Percentiles rank a stretch among this genome's conserved stretches.
Conservation (phyloP, 1,140 invertebrate species). For the Nixonia krombeini region DNA sequence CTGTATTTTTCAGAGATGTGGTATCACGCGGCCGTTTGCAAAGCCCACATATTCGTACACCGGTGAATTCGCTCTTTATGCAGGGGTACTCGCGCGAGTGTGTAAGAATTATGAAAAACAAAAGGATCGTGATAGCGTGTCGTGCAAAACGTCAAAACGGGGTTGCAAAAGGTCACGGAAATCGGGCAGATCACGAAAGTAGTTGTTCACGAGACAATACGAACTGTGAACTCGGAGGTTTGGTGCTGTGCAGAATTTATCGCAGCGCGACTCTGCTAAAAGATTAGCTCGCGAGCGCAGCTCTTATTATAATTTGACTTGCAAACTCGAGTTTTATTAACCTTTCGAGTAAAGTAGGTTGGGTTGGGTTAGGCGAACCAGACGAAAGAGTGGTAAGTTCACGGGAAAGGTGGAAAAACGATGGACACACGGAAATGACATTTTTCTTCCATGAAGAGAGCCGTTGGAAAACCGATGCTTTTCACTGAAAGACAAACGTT, state of each 20-base stretch:
- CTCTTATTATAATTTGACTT: too few species aligned
- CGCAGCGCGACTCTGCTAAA: constrained; percentile 11
- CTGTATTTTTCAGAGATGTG: constrained; percentile 5
- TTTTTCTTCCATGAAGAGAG: too few species aligned
- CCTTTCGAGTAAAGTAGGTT: too few species aligned
- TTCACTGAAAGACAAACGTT: too few species aligned
- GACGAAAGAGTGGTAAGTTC: too few species aligned
- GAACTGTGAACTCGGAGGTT: constrained; percentile 28
- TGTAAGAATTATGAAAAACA: constrained; percentile 24
- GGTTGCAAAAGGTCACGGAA: constrained; percentile 38
- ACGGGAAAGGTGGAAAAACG: too few species aligned
- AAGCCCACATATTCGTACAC: constrained; percentile 30
- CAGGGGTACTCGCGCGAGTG: constrained; percentile 10
- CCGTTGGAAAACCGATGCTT: too few species aligned
- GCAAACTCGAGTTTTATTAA: too few species aligned
- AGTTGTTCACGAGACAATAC: constrained; percentile 28
- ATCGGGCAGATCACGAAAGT: constrained; percentile 35
- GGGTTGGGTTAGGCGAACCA: too few species aligned
- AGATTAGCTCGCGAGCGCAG: too few species aligned
- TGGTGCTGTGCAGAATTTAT: constrained; percentile 25
- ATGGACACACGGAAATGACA: too few species aligned
- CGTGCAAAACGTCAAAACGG: constrained; percentile 36
- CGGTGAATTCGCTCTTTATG: constrained; percentile 23
- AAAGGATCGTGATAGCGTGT: constrained; percentile 38
- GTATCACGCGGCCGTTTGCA: constrained; percentile 12